Conservation (phyloP, 2,797 vertebrate genomes). For the Otolemur crassicaudatus region DNA sequence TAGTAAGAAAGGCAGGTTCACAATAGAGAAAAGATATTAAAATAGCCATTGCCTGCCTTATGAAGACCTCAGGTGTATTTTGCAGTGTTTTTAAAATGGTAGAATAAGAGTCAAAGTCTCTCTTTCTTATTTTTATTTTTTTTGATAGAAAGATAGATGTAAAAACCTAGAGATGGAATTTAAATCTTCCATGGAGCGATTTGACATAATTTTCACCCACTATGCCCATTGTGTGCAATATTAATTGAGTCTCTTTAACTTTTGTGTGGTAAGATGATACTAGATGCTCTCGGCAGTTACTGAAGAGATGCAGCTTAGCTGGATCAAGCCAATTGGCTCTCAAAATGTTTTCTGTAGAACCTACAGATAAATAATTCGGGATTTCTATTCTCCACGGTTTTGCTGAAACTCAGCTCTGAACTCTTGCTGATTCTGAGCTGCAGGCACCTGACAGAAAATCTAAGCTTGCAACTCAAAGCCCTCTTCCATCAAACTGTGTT, state of each 20-base stretch:
- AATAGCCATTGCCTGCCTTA: conserved; percentile 71
- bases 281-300: not conserved
- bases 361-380: conserved; percentile 52
- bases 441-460: conserved; percentile 71
- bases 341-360: conserved; percentile 53
- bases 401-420: conserved; percentile 61
- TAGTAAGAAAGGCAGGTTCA: conserved; percentile 79
- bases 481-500: conserved; percentile 72
- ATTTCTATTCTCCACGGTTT: conserved; percentile 54
- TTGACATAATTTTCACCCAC: not conserved
- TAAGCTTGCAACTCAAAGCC: conserved; percentile 66
- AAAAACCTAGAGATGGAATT: conserved; percentile 52
- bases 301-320: conserved; percentile 26
- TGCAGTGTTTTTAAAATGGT: conserved; percentile 62
- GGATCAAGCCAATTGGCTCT: conserved; percentile 51
- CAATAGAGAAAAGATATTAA: conserved; percentile 65
- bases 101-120: conserved; percentile 25
- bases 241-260: not conserved
- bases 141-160: not conserved
- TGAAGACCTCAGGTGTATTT: conserved; percentile 70
- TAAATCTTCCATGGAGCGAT: conserved; percentile 40
- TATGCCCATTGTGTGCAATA: not conserved
- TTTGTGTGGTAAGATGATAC: conserved; percentile 11
- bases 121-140: too few species aligned
- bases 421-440: conserved; percentile 68